phyloP scores from a whole-genome alignment of 2,113 vertebrate species.

The Barbus barbus region DNA sequence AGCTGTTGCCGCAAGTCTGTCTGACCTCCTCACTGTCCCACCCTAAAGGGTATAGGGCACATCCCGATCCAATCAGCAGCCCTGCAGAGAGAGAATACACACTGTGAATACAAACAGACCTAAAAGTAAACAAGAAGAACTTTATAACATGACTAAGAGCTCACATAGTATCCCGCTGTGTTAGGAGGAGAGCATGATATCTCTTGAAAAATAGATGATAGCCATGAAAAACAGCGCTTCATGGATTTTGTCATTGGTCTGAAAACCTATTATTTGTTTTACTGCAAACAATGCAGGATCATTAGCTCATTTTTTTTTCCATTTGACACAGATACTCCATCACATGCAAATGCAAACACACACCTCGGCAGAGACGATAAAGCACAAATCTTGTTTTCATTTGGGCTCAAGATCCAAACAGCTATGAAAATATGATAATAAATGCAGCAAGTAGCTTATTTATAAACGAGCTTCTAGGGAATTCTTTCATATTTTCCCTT shows the following conservation, averaged over 20 bases:
- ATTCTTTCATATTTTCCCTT: conserved; percentile 29
- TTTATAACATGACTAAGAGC: not conserved
- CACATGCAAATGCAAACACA: conserved; percentile 7
- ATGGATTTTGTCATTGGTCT: not conserved
- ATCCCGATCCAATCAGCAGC: conserved; percentile 92
- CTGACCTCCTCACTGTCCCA: conserved; percentile 97
- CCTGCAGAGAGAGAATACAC: conserved; percentile 69
- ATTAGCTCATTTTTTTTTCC: not conserved
- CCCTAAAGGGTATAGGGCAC: conserved; percentile 93
- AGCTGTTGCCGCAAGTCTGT: conserved; percentile 92
- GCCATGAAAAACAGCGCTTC: not conserved
- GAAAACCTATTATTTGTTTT: conserved; percentile 11
- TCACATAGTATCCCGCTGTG: not conserved
- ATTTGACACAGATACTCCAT: conserved; percentile 1
- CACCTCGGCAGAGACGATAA: not conserved
- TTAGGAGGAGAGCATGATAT: not conserved
- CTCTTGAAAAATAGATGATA: not conserved
- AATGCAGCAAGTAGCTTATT: conserved; percentile 18
- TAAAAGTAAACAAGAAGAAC: not conserved
- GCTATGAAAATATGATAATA: conserved; percentile 25
- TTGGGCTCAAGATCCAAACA: conserved; percentile 5
- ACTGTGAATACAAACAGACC: not conserved
- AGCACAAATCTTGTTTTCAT: conserved; percentile 24
- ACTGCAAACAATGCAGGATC: not conserved
- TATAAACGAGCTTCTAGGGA: conserved; percentile 2